phyloP scores from a whole-genome alignment of 2,797 vertebrate genomes.

The Sylvilagus floridanus region DNA sequence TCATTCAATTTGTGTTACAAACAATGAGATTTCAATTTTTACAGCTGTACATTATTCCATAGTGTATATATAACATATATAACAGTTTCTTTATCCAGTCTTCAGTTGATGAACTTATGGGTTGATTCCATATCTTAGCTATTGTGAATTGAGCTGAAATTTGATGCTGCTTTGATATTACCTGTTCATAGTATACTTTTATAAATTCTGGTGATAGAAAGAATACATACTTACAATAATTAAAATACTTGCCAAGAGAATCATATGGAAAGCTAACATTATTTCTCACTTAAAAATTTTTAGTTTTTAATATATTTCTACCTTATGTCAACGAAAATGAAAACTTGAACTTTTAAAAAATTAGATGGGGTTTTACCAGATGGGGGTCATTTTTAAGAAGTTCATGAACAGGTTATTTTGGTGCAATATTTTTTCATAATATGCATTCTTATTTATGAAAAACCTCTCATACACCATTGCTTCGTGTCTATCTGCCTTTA shows the following conservation, averaged over 20 bases:
- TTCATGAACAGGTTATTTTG: no score
- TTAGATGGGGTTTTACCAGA: background rate
- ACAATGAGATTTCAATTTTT: no score
- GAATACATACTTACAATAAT: background rate
- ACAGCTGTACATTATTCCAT: no score
- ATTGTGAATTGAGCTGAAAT: no score
- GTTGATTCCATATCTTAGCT: no score
- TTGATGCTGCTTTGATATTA: background rate
- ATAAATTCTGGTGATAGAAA: slow-evolving; percentile 8
- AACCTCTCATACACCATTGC: background rate
- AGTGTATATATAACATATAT: no score
- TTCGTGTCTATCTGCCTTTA: background rate
- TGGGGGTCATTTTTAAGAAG: no score
- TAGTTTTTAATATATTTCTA: background rate
- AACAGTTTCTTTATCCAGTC: no score
- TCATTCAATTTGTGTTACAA: no score
- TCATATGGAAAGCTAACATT: background rate
- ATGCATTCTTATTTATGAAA: no score
- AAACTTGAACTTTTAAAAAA: background rate
- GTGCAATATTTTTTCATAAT: no score
- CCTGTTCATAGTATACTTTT: background rate
- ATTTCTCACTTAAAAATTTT: slow-evolving; percentile 1
- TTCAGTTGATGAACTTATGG: no score
- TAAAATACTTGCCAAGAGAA: background rate
- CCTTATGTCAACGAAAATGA: background rate